phyloP scores from a whole-genome alignment of 2,797 vertebrate species.

The Prionace glauca region DNA sequence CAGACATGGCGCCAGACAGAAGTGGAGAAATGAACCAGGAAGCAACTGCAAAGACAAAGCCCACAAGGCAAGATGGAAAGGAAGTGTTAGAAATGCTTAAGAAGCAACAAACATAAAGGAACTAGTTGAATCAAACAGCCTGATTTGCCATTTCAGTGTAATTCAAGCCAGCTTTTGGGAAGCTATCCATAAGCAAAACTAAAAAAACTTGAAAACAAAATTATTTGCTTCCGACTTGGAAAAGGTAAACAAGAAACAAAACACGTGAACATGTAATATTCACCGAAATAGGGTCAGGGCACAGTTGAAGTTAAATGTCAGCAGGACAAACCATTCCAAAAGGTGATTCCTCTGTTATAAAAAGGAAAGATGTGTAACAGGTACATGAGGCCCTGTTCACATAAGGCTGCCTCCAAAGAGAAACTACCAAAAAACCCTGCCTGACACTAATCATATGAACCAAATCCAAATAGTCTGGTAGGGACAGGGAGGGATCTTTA shows the following conservation, averaged over 20 bases:
- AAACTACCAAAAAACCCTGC: not conserved
- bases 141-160: not conserved
- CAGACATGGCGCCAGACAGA: slow-evolving; percentile 89
- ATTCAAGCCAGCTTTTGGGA: not conserved
- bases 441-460: not conserved
- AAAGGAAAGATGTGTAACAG: not conserved
- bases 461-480: not conserved
- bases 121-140: not conserved
- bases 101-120: not conserved
- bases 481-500: not conserved
- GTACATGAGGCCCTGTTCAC: too few species aligned
- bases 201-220: not conserved
- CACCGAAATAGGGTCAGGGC: not conserved
- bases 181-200: not conserved
- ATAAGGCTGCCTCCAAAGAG: not conserved
- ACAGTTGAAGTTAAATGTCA: not conserved
- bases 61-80: not conserved
- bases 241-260: not conserved
- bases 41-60: slow-evolving; percentile 63
- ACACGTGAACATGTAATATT: not conserved
- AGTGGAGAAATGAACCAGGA: slow-evolving; percentile 95
- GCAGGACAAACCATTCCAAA: not conserved
- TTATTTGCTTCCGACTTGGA: not conserved
- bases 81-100: not conserved
- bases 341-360: not conserved